phyloP scores from a whole-genome alignment of 2,888 invertebrate genomes.

The Eulithis prunata region DNA sequence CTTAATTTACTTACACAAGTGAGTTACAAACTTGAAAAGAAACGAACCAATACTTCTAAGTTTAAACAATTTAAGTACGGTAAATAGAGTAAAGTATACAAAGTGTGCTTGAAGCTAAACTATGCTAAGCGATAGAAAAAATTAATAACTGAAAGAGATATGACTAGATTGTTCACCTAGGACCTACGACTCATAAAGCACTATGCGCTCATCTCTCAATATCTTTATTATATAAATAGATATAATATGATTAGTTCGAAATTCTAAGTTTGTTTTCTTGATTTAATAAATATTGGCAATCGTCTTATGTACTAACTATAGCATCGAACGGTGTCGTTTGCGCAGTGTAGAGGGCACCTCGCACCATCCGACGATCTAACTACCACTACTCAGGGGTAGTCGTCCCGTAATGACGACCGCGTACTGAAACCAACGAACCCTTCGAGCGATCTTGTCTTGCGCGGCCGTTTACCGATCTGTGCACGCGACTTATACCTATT shows the following conservation, averaged over 20 bases:
- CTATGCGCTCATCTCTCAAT: conserved; percentile 83
- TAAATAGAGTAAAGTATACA: conserved; percentile 55
- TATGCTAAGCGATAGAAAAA: conserved; percentile 83
- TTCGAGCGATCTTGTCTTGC: conserved; percentile 52
- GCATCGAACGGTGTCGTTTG: conserved; percentile 57
- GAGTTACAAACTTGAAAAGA: conserved; percentile 44
- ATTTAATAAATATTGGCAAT: conserved; percentile 82
- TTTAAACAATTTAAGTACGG: conserved; percentile 49
- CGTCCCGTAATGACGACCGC: conserved; percentile 42
- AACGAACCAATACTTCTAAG: conserved; percentile 43
- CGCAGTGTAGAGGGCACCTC: conserved; percentile 45
- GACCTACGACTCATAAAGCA: conserved; percentile 82
- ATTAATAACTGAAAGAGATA: conserved; percentile 79
- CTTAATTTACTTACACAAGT: conserved; percentile 37
- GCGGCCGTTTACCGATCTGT: conserved; percentile 65
- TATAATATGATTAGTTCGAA: conserved; percentile 81
- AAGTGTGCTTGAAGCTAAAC: conserved; percentile 83
- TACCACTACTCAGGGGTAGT: conserved; percentile 52
- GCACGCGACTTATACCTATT: conserved; percentile 73
- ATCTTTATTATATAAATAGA: conserved; percentile 82
- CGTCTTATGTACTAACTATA: conserved; percentile 73
- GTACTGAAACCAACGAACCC: conserved; percentile 53
- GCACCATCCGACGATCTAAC: conserved; percentile 56
- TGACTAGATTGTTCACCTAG: conserved; percentile 83
- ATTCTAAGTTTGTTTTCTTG: conserved; percentile 77